Evolutionary conservation across 2,113 vertebrate genomes (phyloP).

Genomic region (Thermophis baileyi): DNA sequence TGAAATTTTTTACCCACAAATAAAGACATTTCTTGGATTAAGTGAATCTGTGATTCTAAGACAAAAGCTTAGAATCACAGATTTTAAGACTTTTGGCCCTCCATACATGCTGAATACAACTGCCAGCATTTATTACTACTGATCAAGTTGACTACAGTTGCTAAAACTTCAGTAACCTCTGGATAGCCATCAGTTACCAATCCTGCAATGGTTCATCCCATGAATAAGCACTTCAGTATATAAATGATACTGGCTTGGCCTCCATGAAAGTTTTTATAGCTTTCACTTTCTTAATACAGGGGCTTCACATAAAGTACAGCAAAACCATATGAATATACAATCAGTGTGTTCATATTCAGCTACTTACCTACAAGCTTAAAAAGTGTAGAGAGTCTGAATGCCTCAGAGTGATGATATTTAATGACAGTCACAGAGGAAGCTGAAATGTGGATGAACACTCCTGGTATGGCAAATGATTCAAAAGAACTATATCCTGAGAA

Average conservation of each 20-base stretch:
- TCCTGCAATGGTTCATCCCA: neutral
- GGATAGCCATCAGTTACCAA: neutral
- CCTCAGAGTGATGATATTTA: constrained; percentile 79
- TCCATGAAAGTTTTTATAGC: neutral
- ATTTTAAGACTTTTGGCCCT: neutral
- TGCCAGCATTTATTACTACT: neutral
- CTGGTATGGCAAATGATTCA: constrained; percentile 83
- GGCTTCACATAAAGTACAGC: neutral
- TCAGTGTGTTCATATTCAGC: neutral
- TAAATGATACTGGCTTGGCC: neutral
- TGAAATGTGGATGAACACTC: constrained; percentile 79
- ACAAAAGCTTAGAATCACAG: neutral
- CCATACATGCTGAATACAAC: neutral
- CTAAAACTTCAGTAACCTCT: neutral
- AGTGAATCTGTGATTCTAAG: neutral
- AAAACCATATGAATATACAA: neutral
- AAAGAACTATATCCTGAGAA: constrained; percentile 82
- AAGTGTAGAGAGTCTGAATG: constrained; percentile 81
- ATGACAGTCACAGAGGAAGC: constrained; percentile 70
- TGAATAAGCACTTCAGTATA: neutral
- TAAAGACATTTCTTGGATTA: neutral
- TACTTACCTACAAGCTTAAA: constrained; percentile 84
- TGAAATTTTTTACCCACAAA: neutral
- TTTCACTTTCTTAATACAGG: neutral
- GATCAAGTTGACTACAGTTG: neutral